Conservation (phyloP, 2,797 vertebrate genomes). For the Podargus strigoides region DNA sequence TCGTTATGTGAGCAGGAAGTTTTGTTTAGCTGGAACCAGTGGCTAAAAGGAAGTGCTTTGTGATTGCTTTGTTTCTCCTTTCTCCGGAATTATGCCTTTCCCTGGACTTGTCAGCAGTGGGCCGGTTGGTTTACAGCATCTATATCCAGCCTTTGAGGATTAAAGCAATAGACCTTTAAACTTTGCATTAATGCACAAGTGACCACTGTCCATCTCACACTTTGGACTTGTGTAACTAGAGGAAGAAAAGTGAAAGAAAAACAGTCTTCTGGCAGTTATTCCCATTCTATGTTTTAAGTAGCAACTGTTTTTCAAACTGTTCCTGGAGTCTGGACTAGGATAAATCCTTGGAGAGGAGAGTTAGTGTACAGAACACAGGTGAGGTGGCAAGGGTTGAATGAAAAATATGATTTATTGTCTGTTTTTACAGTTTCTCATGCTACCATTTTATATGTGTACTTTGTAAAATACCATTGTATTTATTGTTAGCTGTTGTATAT, state of each 20-base stretch:
- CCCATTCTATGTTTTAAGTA: not conserved
- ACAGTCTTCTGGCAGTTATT: not conserved
- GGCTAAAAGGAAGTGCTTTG: not conserved
- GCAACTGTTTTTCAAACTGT: not conserved
- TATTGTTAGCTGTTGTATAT: not conserved
- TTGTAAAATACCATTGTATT: not conserved
- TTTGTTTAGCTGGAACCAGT: not conserved
- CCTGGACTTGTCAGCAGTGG: not conserved
- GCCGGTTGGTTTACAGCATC: not conserved
- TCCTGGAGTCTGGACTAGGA: not conserved
- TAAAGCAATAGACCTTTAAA: not conserved
- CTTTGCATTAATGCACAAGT: not conserved
- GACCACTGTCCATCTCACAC: not conserved
- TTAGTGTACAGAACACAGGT: not conserved
- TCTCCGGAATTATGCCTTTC: not conserved
- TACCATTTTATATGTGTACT: not conserved
- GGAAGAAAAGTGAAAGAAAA: not conserved
- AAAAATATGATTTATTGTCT: not conserved
- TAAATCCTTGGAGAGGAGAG: not conserved
- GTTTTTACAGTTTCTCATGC: not conserved
- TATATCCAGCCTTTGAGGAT: not conserved
- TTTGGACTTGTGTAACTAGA: not conserved
- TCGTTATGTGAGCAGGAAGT: not conserved
- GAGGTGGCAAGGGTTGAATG: not conserved
- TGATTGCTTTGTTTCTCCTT: not conserved